Conservation (phyloP, 2,113 vertebrate species). For the Platanista minor region DNA sequence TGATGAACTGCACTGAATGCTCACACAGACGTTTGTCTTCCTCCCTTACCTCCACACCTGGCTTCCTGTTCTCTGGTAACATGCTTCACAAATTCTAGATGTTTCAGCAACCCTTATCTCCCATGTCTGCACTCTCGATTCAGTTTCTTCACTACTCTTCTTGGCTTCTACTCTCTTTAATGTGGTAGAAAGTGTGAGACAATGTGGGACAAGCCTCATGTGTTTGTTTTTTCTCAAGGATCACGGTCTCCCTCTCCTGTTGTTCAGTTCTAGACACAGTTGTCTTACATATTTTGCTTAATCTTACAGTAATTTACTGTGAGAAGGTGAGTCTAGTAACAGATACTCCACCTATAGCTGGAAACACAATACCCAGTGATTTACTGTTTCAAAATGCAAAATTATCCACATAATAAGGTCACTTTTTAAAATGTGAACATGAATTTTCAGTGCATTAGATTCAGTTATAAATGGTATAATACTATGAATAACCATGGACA, state of each 20-base stretch:
- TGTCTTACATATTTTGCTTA: background rate
- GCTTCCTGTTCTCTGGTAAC: too few species aligned
- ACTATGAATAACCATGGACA: background rate
- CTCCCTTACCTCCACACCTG: background rate
- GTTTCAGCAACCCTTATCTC: background rate
- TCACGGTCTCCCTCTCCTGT: too few species aligned
- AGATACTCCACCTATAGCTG: background rate
- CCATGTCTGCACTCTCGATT: background rate
- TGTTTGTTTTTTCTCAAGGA: background rate
- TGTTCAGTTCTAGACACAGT: background rate
- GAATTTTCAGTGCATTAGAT: background rate
- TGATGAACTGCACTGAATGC: background rate
- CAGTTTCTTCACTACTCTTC: background rate
- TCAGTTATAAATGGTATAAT: background rate
- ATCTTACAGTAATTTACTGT: background rate
- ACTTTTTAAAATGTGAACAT: background rate
- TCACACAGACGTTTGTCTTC: too few species aligned
- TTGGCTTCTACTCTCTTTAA: background rate
- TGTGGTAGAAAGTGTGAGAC: background rate
- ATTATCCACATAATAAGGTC: background rate
- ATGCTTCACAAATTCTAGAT: background rate
- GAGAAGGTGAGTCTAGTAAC: background rate
- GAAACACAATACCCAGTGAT: background rate
- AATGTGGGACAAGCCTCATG: background rate
- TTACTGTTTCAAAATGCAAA: background rate